Base-by-base conservation (phyloP, 2,797 vertebrate genomes). In the Epinephelus awoara region DNA sequence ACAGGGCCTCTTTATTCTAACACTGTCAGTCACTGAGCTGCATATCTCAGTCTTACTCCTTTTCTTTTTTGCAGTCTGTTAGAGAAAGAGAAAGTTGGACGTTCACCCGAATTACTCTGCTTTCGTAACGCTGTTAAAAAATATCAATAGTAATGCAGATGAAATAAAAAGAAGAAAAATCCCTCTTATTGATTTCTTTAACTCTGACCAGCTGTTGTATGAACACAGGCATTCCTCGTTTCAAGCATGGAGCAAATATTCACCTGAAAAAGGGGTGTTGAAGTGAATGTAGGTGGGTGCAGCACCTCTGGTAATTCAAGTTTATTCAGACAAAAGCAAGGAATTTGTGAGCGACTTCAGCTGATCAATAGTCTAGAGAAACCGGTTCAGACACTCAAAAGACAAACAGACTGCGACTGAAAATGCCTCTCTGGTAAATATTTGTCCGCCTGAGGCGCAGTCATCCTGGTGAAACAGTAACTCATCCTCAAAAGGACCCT, bases 1-100 rank as follows among this genome's bases (percentile, higher is more conserved):
- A 85, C 89, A 90, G 86, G 75, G 81, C 75, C 83, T 87, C 80
- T 34, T 81, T 71, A 74, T 88, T 78, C 70, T 67, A 83, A 67
- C 82, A 64, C 73, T 52, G 66, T 66, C 70, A 49, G 61, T 77
- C 59, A 42, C 52, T 63, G 62, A 80, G 72, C 65, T 70, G 25
- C 64, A 23, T 67, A 63, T 59, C 68, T 82, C 64, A 18, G 0
- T 52, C 50, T 34, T 73, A 42, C 63, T 59, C 17, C 11, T 29
- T 29, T 34, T 67, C 46, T 29, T 44, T 51, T 83, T 34, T 61
- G 2, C 62, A 62, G 27, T 74, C 54, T 80, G 34, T 61, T 66
- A 4, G 56, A 64, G 50, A 73, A 55, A 69, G 8, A 27, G 23
- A 50, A 56, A 50, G 3, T 29, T 21, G 1, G 1, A 63, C n/a